Evolutionary conservation across 2,797 vertebrate genomes (phyloP).

Genomic region (Hybognathus amarus): DNA sequence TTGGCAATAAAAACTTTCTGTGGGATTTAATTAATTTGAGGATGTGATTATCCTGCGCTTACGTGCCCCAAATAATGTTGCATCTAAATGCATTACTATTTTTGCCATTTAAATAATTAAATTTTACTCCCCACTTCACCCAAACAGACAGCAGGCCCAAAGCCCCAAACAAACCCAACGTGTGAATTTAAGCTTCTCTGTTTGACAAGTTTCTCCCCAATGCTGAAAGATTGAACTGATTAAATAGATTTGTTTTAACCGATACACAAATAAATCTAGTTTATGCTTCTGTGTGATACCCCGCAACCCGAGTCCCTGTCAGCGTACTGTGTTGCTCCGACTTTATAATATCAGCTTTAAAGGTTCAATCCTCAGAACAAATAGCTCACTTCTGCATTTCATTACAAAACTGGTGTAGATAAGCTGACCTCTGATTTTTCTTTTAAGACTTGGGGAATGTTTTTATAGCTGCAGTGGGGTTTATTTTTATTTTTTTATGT

Average conservation of each 20-base stretch:
- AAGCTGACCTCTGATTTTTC: conserved; percentile 30
- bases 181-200: conserved; percentile 43
- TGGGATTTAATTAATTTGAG: conserved; percentile 61
- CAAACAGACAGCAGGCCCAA: conserved; percentile 38
- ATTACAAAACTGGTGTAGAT: conserved; percentile 36
- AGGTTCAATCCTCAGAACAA: conserved; percentile 31
- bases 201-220: conserved; percentile 47
- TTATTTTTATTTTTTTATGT: neutral
- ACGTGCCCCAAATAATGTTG: conserved; percentile 42
- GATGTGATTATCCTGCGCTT: conserved; percentile 50
- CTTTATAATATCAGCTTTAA: conserved; percentile 44
- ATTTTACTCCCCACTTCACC: conserved; percentile 59
- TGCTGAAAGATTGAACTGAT: conserved; percentile 55
- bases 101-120: conserved; percentile 56
- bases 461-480: conserved; percentile 17
- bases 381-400: conserved; percentile 26
- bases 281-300: conserved; percentile 41
- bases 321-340: neutral
- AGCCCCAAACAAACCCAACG: conserved; percentile 41
- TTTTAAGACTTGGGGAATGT: conserved; percentile 23
- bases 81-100: conserved; percentile 57
- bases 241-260: conserved; percentile 60
- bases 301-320: conserved; percentile 25
- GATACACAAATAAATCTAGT: conserved; percentile 60
- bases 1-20: conserved; percentile 54